Evolutionary conservation across 1,140 invertebrate species (phyloP).

Genomic region (Caenorhabditis remanei): DNA sequence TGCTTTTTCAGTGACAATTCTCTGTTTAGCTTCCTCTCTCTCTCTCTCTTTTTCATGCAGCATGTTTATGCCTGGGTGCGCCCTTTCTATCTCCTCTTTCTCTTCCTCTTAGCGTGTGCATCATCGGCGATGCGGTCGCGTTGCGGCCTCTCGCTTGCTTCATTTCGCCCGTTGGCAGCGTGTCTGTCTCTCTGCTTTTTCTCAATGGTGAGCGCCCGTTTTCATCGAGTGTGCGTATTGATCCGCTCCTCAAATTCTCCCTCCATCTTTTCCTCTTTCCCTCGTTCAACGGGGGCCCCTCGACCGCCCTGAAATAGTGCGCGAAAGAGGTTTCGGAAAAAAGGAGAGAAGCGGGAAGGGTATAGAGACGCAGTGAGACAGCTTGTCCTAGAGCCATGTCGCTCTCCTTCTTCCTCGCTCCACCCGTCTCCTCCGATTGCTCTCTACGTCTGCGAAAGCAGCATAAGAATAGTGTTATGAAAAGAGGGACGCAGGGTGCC

Average conservation of each 20-base stretch:
- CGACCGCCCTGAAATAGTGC: conserved; percentile 51
- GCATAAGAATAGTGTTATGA: conserved; percentile 3
- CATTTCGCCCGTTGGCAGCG: conserved; percentile 46
- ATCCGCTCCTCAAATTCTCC: conserved; percentile 25
- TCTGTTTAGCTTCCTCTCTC: conserved; percentile 37
- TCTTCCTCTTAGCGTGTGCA: conserved; percentile 16
- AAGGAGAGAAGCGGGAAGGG: conserved; percentile 25
- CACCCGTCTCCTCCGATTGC: conserved; percentile 19
- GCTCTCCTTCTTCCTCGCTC: conserved; percentile 5
- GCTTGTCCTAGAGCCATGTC: conserved; percentile 24
- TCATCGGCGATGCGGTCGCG: conserved; percentile 34
- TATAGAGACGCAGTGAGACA: conserved; percentile 7
- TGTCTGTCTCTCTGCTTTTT: conserved; percentile 52
- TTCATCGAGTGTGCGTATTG: conserved; percentile 42
- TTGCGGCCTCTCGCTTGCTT: conserved; percentile 38
- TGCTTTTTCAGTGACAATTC: conserved; percentile 49
- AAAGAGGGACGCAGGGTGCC: conserved; percentile 13
- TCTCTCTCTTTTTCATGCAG: conserved; percentile 32
- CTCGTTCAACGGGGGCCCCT: conserved; percentile 25
- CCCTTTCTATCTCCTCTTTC: conserved; percentile 21
- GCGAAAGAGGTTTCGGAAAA: conserved; percentile 48
- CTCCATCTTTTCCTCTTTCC: not conserved
- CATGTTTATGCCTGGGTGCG: conserved; percentile 53
- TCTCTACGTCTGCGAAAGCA: conserved; percentile 44
- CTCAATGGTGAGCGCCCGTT: conserved; percentile 33